Base-by-base conservation (phyloP, 1,140 invertebrate species). In the Rhagoletis zephyria region DNA sequence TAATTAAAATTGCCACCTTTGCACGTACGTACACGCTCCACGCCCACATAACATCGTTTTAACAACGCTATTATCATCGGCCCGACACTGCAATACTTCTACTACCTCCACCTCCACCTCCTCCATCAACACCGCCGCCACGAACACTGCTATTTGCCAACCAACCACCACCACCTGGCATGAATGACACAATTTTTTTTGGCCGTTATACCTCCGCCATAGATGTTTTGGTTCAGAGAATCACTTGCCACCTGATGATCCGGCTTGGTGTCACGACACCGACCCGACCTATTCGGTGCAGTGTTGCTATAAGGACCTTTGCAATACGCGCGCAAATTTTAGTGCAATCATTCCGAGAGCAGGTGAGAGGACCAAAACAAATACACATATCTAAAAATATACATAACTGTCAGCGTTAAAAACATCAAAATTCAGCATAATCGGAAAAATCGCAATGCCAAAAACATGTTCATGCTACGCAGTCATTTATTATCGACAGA, bases 181-280 rank as follows among this genome's bases (percentile, higher is more conserved):
- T 9, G 2, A n/a, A 56, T 56, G 42, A 30, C 48, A 81, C 74
- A 56, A n/a, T 81, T 63, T 63, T 63, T 63, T 63, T 63, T 63
- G 12, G 61, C 61, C 12, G 16, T 63, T 14, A 7, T 63, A 14
- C 61, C 4, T 63, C 12, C 48, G 48, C 74, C 90, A 88, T 95
- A 96, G 96, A 94, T 96, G 96, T 93, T 93, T 96, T 91, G 89
- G 94, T 89, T 94, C 94, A 94, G 93, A 93, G 90, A 92, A 94
- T 89, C 95, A 95, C 94, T 94, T 96, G 91, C 96, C 95, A 91
- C 95, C 95, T 90, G 95, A 95, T 93, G 93, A 94, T 90, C 95
- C 95, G 85, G 91, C 94, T 88, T 93, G 93, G 93, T 96, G 96
- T 94, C 93, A 93, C 89, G 92, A 90, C 86, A 90, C 89, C 81